A percentile compares a stretch with the other conserved stretches of the same genome.
Conservation (phyloP, 2,888 invertebrate genomes). For the Xestia c-nigrum region DNA sequence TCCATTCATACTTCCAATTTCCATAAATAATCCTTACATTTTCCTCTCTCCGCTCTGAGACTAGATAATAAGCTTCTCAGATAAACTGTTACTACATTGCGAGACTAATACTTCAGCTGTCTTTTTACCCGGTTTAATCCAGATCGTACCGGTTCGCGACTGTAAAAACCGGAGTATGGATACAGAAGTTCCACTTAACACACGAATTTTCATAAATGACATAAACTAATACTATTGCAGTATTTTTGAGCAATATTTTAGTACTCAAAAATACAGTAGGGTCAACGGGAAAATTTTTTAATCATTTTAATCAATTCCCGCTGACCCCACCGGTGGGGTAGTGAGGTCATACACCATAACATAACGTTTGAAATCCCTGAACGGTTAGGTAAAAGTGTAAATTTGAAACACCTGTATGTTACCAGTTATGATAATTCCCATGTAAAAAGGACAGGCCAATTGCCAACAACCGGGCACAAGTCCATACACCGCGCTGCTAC, state of each 20-base stretch:
- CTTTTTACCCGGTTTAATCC: slow-evolving; percentile 55
- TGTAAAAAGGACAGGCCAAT: background rate
- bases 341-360: background rate
- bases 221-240: too few species aligned
- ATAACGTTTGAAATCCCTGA: background rate
- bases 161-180: background rate
- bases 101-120: slow-evolving; percentile 56
- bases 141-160: slow-evolving; percentile 42
- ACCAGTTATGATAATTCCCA: background rate
- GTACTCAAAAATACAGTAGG: too few species aligned
- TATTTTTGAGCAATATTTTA: too few species aligned
- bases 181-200: slow-evolving; percentile 21
- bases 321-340: too few species aligned
- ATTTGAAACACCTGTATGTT: background rate
- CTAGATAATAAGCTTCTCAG: slow-evolving; percentile 39
- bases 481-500: background rate
- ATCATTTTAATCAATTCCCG: too few species aligned
- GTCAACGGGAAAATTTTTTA: too few species aligned
- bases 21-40: slow-evolving; percentile 14
- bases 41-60: background rate
- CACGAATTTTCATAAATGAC: background rate
- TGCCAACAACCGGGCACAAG: background rate
- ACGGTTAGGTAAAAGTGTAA: background rate
- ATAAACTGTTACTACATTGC: slow-evolving; percentile 41
- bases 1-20: background rate